Evolutionary conservation across 2,113 vertebrate species (phyloP).

Genomic region (Boulengerochromis microlepis): DNA sequence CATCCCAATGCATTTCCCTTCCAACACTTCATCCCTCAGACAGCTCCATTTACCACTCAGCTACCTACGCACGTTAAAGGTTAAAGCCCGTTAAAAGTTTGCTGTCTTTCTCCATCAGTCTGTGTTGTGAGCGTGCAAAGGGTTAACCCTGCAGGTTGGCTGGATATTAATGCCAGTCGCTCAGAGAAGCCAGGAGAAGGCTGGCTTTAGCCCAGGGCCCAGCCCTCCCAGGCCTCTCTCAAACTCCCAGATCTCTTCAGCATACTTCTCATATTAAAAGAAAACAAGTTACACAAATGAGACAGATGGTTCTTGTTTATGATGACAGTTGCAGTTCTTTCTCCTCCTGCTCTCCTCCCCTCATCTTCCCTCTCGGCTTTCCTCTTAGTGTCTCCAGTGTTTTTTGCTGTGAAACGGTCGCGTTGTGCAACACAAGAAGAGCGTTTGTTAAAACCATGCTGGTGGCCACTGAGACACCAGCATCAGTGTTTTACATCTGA

Average conservation of each 20-base stretch:
- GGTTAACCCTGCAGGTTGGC: constrained; percentile 53
- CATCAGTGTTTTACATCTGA: not conserved
- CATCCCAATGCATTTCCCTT: not conserved
- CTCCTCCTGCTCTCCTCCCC: constrained; percentile 6
- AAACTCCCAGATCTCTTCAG: constrained; percentile 74
- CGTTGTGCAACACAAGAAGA: constrained; percentile 33
- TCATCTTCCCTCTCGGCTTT: constrained; percentile 14
- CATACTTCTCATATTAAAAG: constrained; percentile 84
- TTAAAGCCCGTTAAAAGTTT: not conserved
- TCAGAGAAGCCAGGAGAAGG: constrained; percentile 41
- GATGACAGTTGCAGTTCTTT: constrained; percentile 74
- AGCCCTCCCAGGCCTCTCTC: constrained; percentile 64
- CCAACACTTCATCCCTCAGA: not conserved
- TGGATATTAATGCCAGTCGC: constrained; percentile 56
- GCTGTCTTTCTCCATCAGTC: not conserved
- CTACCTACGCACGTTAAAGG: not conserved
- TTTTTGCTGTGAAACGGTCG: not conserved
- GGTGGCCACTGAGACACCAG: not conserved
- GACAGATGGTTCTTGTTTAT: constrained; percentile 83
- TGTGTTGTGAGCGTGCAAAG: constrained; percentile 12
- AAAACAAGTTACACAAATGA: constrained; percentile 83
- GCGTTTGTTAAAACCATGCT: not conserved
- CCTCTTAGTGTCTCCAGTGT: constrained; percentile 17
- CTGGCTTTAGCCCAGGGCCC: constrained; percentile 58
- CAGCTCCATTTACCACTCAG: not conserved